These are phyloP conservation scores for Zoanthus sociatus DNA, from an alignment of 92 coral and sea anemone genomes.

Conservation along the genomic window DNA sequence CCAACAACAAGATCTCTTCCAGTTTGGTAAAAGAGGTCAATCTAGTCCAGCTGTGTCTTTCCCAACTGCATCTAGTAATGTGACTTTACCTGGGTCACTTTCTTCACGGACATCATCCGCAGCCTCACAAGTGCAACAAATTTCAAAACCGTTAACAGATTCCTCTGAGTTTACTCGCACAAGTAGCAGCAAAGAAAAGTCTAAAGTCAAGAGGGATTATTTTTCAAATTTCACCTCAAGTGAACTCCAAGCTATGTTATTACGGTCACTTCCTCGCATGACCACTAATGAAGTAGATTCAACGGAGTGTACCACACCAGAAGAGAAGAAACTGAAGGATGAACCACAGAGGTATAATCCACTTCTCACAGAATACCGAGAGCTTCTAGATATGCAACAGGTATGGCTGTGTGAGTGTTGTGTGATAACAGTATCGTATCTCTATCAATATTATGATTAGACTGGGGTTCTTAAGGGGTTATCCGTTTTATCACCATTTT, in stretches of 20 bases:
- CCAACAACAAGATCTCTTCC: conserved; percentile 23
- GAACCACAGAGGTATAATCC: conserved; percentile 73
- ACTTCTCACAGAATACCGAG: conserved; percentile 86
- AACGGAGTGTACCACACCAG: conserved; percentile 22
- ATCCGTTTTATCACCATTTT: too few species aligned
- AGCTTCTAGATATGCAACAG: conserved; percentile 88
- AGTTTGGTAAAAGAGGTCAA: background rate
- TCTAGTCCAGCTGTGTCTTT: background rate
- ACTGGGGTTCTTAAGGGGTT: too few species aligned
- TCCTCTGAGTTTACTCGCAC: background rate
- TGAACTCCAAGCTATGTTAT: conserved; percentile 81
- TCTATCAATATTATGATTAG: too few species aligned
- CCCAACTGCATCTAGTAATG: background rate
- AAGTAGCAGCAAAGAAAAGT: conserved; percentile 35
- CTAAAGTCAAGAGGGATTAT: conserved; percentile 68
- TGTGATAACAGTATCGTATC: too few species aligned
- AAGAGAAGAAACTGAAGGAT: conserved; percentile 72
- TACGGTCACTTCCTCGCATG: conserved; percentile 30
- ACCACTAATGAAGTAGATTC: background rate
- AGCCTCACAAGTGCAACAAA: background rate
- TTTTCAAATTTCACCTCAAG: conserved; percentile 87
- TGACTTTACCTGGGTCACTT: background rate
- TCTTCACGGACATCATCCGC: background rate
- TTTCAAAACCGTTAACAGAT: background rate
- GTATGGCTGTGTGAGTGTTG: conserved; percentile 29